These are phyloP conservation scores for Diplodus sargus DNA, from an alignment of 2,797 vertebrate species.

Conservation along the genomic window DNA sequence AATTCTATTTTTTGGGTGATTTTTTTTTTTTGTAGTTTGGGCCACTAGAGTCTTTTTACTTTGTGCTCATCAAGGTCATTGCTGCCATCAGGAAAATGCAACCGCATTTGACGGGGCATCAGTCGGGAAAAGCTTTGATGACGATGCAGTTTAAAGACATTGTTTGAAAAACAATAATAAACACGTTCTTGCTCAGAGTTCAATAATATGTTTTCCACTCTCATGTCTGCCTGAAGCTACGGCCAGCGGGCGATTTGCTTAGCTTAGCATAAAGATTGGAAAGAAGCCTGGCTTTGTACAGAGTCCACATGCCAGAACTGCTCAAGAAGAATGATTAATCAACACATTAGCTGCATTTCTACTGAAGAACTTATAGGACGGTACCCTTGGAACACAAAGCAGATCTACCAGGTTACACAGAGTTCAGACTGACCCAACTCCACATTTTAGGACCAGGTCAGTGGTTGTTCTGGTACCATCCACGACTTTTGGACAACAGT, in stretches of 20 bases:
- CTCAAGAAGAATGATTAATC: too few species aligned
- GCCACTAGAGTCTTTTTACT: background rate
- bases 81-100: background rate
- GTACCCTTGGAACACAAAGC: too few species aligned
- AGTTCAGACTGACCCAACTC: too few species aligned
- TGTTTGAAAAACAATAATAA: background rate
- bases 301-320: too few species aligned
- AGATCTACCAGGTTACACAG: too few species aligned
- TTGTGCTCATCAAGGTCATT: background rate
- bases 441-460: too few species aligned
- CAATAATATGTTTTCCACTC: background rate
- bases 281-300: background rate
- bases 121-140: background rate
- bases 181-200: background rate
- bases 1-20: background rate
- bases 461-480: too few species aligned
- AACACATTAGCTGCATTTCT: too few species aligned
- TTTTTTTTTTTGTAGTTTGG: background rate
- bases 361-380: too few species aligned
- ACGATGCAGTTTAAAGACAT: background rate
- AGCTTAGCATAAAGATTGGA: background rate
- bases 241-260: background rate
- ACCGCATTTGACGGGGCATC: too few species aligned
- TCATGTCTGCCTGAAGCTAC: background rate
- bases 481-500: too few species aligned